Conservation (phyloP, 2,113 vertebrate species). For the Xiphorhynchus elegans region DNA sequence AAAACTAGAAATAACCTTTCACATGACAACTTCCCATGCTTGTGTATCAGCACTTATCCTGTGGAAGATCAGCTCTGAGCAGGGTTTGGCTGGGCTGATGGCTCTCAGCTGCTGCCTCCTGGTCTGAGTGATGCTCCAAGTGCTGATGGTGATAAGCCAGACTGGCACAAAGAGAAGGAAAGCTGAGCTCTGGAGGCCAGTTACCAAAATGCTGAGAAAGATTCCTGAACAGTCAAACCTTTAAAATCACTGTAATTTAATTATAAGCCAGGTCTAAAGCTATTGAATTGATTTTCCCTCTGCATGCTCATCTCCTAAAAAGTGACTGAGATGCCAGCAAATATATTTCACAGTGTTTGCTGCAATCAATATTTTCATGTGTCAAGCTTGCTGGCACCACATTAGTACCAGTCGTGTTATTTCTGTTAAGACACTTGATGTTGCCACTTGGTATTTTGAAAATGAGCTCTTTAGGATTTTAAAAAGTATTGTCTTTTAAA, state of each 20-base stretch:
- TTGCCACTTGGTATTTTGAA: not conserved
- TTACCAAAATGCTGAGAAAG: not conserved
- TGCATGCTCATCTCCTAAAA: not conserved
- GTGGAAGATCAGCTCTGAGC: not conserved
- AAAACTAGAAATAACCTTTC: not conserved
- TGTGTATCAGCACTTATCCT: rapidly evolving
- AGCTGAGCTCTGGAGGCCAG: not conserved
- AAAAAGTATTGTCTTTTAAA: not conserved
- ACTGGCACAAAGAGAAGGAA: rapidly evolving
- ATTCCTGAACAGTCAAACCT: not conserved
- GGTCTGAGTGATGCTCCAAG: not conserved
- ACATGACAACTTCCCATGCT: not conserved
- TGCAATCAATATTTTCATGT: not conserved
- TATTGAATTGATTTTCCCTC: not conserved
- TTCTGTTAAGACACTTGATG: not conserved
- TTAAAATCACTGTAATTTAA: not conserved
- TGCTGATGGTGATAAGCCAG: not conserved
- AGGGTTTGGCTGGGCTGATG: not conserved
- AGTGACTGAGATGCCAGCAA: not conserved
- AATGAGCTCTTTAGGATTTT: not conserved
- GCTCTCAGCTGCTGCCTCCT: not conserved
- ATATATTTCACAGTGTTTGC: not conserved
- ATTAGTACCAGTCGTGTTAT: not conserved
- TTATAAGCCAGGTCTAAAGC: not conserved
- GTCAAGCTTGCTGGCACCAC: not conserved